These are phyloP conservation scores for Meganola albula DNA, from an alignment of 2,888 invertebrate genomes.

Conservation along the genomic window DNA sequence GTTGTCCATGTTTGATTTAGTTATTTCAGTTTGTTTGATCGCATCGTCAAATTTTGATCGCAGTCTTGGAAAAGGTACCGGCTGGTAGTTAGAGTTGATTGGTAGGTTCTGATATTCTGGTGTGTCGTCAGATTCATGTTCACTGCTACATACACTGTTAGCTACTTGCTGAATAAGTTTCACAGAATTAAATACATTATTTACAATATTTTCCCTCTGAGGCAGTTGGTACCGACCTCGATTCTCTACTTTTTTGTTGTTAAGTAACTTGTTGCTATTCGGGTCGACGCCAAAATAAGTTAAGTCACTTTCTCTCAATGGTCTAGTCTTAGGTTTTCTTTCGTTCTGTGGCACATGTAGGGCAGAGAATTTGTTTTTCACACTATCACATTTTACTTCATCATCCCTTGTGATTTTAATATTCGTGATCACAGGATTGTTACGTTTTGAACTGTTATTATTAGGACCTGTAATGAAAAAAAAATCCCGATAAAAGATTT, in stretches of 20 bases:
- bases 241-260: conserved; percentile 15
- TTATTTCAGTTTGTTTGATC: conserved; percentile 35
- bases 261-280: background rate
- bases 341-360: conserved; percentile 44
- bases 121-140: conserved; percentile 61
- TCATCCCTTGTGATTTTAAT: conserved; percentile 17
- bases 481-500: no score
- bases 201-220: conserved; percentile 33
- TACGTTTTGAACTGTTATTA: conserved; percentile 22
- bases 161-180: conserved; percentile 60
- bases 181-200: conserved; percentile 61
- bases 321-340: conserved; percentile 55
- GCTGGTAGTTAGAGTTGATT: conserved; percentile 43
- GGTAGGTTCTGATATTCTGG: conserved; percentile 65
- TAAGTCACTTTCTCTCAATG: conserved; percentile 77
- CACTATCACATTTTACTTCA: no score
- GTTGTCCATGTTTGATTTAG: conserved; percentile 40
- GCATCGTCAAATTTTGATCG: conserved; percentile 49
- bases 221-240: conserved; percentile 19
- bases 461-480: conserved; percentile 30
- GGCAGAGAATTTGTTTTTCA: conserved; percentile 36
- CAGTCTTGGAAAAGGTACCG: conserved; percentile 54
- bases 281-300: conserved; percentile 76
- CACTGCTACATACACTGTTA: conserved; percentile 62
- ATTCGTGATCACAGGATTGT: conserved; percentile 18